Conservation (phyloP, 2,797 vertebrate genomes). For the Clarias platycephalus region DNA sequence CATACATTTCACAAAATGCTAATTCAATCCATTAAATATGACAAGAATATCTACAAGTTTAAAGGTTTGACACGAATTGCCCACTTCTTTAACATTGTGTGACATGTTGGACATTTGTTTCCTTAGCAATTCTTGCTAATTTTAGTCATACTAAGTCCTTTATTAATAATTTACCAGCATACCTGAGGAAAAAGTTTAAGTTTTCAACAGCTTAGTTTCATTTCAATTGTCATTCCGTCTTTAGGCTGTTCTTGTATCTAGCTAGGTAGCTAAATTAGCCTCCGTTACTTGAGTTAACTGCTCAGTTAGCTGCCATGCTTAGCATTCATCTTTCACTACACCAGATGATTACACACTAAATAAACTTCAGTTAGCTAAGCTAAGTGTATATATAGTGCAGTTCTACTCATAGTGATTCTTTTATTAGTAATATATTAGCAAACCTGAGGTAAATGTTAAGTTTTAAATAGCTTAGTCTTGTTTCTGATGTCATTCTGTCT, state of each 20-base stretch:
- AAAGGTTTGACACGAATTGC: neutral
- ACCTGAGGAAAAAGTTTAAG: neutral
- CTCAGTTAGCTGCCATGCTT: neutral
- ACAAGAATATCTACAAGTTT: neutral
- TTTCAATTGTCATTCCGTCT: neutral
- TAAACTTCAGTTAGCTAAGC: neutral
- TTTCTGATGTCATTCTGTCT: neutral
- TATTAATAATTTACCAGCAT: neutral
- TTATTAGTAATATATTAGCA: neutral
- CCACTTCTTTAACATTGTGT: neutral
- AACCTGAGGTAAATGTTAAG: constrained; percentile 4
- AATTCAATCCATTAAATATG: neutral
- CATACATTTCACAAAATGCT: neutral
- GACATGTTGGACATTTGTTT: neutral
- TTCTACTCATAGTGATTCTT: neutral
- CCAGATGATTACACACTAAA: neutral
- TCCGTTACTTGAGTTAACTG: neutral
- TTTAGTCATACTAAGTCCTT: neutral
- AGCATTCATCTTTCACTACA: neutral
- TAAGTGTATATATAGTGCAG: neutral
- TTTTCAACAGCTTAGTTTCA: neutral
- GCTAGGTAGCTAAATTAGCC: neutral
- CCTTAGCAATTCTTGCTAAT: neutral
- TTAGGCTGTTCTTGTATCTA: neutral
- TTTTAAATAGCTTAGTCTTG: neutral